Percentiles rank a stretch among this genome's conserved stretches.
These are phyloP conservation scores for Actinernus sp. DNA, from an alignment of 92 coral and sea anemone species.

Conservation along the genomic window DNA sequence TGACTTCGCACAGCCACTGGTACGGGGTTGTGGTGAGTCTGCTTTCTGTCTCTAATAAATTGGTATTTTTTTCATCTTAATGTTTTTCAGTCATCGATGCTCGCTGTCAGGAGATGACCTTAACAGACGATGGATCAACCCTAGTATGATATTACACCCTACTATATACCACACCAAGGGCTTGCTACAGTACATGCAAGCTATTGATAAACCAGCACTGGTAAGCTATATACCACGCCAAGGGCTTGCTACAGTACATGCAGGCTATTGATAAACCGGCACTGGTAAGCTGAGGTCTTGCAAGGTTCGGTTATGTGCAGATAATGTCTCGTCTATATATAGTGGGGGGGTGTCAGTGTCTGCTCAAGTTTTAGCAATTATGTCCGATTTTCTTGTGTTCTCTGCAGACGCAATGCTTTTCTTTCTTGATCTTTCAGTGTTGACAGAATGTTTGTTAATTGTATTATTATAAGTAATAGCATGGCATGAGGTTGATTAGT, in stretches of 20 bases:
- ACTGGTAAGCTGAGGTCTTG: constrained; percentile 73
- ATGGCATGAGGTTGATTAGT: too few relatives aligned
- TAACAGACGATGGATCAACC: constrained; percentile 92
- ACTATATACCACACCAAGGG: constrained; percentile 96
- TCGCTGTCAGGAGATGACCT: constrained; percentile 96
- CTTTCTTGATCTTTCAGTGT: too few relatives aligned
- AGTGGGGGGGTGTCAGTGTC: too few relatives aligned
- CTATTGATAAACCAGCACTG: constrained; percentile 75
- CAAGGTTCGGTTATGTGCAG: too few relatives aligned
- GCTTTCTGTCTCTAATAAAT: too few relatives aligned
- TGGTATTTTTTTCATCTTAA: too few relatives aligned
- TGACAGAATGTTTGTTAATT: too few relatives aligned
- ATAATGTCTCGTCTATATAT: too few relatives aligned
- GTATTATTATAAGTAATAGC: too few relatives aligned
- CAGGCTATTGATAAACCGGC: constrained; percentile 74
- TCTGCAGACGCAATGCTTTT: too few relatives aligned
- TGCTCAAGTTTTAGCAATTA: too few relatives aligned
- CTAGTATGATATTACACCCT: constrained; percentile 91
- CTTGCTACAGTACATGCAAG: constrained; percentile 80
- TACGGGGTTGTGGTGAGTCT: background rate
- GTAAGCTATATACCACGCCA: constrained; percentile 87
- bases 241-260: constrained; percentile 73
- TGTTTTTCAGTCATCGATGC: constrained; percentile 90
- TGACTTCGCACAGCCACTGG: background rate
- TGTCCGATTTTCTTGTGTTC: too few relatives aligned